phyloP scores from a whole-genome alignment of 1,140 invertebrate genomes.

The Drosophila ficusphila region DNA sequence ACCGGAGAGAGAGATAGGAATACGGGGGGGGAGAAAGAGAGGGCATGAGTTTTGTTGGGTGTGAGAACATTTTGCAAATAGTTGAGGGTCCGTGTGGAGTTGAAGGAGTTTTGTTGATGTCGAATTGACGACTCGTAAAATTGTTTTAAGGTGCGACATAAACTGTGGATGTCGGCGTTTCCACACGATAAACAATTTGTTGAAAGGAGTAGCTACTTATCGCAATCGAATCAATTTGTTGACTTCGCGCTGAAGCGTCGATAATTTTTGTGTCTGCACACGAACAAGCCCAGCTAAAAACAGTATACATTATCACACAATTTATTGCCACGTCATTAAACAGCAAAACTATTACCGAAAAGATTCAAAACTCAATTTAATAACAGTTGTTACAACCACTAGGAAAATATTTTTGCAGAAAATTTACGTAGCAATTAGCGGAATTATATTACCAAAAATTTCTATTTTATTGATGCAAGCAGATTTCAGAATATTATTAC shows the following conservation, averaged over 20 bases:
- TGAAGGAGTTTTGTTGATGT: slow-evolving; percentile 27
- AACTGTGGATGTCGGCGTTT: slow-evolving; percentile 8
- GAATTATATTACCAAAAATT: slow-evolving; percentile 30
- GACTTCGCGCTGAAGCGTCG: slow-evolving; percentile 11
- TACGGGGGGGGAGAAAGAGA: background rate
- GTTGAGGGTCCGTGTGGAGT: slow-evolving; percentile 25
- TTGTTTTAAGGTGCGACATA: slow-evolving; percentile 50
- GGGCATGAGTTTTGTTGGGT: background rate
- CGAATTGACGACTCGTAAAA: slow-evolving; percentile 50
- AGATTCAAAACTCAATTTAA: background rate
- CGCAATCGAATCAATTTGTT: slow-evolving; percentile 25
- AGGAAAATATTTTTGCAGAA: background rate
- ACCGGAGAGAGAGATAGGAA: slow-evolving; percentile 4
- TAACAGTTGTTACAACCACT: background rate
- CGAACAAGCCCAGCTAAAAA: background rate
- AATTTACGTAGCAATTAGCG: slow-evolving; percentile 19
- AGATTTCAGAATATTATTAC: background rate
- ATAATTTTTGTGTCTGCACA: slow-evolving; percentile 2
- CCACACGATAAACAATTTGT: slow-evolving; percentile 22
- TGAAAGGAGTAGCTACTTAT: slow-evolving; percentile 6
- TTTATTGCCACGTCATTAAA: slow-evolving; percentile 11
- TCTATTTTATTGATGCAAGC: slow-evolving; percentile 13
- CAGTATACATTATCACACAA: background rate
- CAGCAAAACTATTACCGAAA: slow-evolving; percentile 1
- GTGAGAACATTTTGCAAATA: slow-evolving; percentile 41